Evolutionary conservation across 2,888 invertebrate species (phyloP), one percentile per base, ranked within the genome.

Genomic region (Leptopilina drosophilae): DNA sequence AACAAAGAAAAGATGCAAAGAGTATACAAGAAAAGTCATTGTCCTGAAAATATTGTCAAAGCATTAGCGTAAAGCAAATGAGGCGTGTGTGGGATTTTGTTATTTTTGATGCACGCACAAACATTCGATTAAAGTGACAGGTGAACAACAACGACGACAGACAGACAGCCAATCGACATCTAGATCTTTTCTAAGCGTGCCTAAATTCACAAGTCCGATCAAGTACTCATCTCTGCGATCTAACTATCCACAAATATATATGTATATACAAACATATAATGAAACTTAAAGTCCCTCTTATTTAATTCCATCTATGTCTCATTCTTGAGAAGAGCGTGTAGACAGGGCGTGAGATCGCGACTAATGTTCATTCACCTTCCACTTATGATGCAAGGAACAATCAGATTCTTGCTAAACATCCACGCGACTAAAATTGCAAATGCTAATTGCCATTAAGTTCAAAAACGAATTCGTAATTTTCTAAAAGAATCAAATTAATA

Each of bases 111-210:
- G 87, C 87, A 89, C 89, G 88, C 9, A 49, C 86, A 85, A 83
- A 83, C 83, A 81, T 59, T 73, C 33, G 67, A 80, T 83, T 82
- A 84, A 78, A 83, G 81, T 69, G 80, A 84, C 81, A 78, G 83
- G 11, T 49, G 49, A 12, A 83, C 77, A 80, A 33, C 33, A 33
- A 33, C 33, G 84, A 82, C 83, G 33, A 42, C 8, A 83, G 85
- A 15, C 73, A 69, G 33, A 77, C 77, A 82, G 83, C 85, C 85
- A 83, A 85, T 87, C 83, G 86, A 87, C 89, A 89, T 89, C 89
- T 87, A 89, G 89, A 89, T 89, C 87, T 85, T 82, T 77, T 42
- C 81, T 76, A 86, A 85, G 85, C 87, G 87, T 88, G 87, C 86
- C 85, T 85, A 80, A 87, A 84, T 85, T 88, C 80, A 82, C 81